A percentile compares a stretch with the other conserved stretches of the same genome.
phyloP scores from a whole-genome alignment of 92 coral and sea anemone species.

The Phymanthus crucifer region DNA sequence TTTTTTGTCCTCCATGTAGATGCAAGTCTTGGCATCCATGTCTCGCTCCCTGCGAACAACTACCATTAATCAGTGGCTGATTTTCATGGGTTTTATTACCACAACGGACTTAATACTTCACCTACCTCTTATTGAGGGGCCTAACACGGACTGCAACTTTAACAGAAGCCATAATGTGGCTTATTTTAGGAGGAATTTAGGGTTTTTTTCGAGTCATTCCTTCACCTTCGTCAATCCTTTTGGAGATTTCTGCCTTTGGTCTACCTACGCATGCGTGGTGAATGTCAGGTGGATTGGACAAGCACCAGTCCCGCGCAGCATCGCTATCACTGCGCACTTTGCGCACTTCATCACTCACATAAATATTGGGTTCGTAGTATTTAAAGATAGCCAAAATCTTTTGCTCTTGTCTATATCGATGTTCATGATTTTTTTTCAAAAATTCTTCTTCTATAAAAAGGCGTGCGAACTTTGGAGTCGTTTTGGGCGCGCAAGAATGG shows the following conservation, averaged over 20 bases:
- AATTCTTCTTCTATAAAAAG: too few species aligned
- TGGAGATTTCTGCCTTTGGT: constrained; percentile 4
- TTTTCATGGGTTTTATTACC: constrained; percentile 6
- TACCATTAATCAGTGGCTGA: constrained; percentile 19
- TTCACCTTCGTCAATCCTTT: constrained; percentile 13
- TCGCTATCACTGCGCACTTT: neutral
- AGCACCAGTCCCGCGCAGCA: neutral
- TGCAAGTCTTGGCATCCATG: constrained; percentile 89
- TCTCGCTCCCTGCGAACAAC: constrained; percentile 83
- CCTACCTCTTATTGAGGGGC: constrained; percentile 94
- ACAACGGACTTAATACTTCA: constrained; percentile 15
- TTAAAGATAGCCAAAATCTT: too few species aligned
- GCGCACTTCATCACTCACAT: neutral
- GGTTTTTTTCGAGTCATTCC: constrained; percentile 60
- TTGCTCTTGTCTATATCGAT: too few species aligned
- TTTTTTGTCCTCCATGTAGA: constrained; percentile 92
- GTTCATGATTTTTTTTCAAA: too few species aligned
- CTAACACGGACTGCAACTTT: constrained; percentile 99
- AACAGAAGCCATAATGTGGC: constrained; percentile 89
- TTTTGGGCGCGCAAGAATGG: too few species aligned
- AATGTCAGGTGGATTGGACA: constrained; percentile 24
- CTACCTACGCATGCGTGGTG: constrained; percentile 28
- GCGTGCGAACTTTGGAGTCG: too few species aligned
- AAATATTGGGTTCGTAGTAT: too few species aligned
- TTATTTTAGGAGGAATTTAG: constrained; percentile 28